Evolutionary conservation across 2,113 vertebrate species (phyloP), one percentile per base, ranked within the genome.

Genomic region (Anhinga anhinga): DNA sequence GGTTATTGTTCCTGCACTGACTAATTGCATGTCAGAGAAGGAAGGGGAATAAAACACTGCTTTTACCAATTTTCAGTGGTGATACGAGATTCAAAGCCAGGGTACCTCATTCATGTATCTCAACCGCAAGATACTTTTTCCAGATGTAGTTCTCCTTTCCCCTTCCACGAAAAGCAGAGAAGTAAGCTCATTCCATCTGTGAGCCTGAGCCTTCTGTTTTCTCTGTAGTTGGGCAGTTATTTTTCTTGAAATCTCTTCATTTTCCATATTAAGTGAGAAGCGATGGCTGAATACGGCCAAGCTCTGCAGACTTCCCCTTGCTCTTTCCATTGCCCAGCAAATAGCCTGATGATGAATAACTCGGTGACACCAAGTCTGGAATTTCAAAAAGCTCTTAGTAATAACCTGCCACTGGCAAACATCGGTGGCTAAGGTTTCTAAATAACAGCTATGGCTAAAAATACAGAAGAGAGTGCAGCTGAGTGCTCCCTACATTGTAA

Each of bases 331-430:
- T 55, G 38, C 82, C 71, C 27, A 61, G 58, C 47, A 66, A 71
- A 76, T 15, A 66, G 36, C 49, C 66, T 27, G 44, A 27, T 76
- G 53, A n/a, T 55, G 55, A 40, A 30, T 10, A 89, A 77, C 59
- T 42, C 6, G 0, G 53, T 55, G 53, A 50, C 40, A 70, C 12
- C 0, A 5, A 81, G 63, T 36, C 0, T 65, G 90, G 77, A 55
- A 61, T 84, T 84, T 72, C 56, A 55, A 50, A 83, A 84, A 84
- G 77, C 72, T 59, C 59, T 86, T 80, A 42, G 67, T 49, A 50
- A 56, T 67, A 65, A 65, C 52, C 71, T 74, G 52, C 42, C 50
- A 34, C 87, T 6, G 44, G 72, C 87, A 91, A 93, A 93, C 77
- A 25, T 8, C 7, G 44, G 14, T 52, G 69, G 62, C 22, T 70